Evolutionary conservation across 2,888 invertebrate species (phyloP).

Genomic region (Drosophila lacicola): DNA sequence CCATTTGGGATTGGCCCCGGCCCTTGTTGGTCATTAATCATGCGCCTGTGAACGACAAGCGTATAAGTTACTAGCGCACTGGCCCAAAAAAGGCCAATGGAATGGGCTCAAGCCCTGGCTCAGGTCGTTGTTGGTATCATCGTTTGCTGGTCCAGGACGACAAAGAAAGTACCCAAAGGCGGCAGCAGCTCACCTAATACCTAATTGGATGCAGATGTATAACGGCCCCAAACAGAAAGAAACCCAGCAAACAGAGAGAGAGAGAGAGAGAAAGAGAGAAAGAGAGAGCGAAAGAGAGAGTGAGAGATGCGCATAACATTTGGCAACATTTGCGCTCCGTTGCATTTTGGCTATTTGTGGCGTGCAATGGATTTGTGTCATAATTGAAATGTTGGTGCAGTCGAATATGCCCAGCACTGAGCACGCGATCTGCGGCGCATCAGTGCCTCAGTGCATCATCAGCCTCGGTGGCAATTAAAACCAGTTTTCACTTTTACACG

Average conservation of each 20-base stretch:
- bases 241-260: slow-evolving; percentile 11
- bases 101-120: slow-evolving; percentile 54
- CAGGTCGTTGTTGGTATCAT: slow-evolving; percentile 31
- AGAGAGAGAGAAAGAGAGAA: neutral
- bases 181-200: slow-evolving; percentile 48
- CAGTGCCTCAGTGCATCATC: slow-evolving; percentile 33
- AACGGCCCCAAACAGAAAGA: slow-evolving; percentile 49
- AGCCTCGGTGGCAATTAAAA: slow-evolving; percentile 62
- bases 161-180: slow-evolving; percentile 47
- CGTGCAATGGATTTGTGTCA: slow-evolving; percentile 77
- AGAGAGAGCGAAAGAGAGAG: neutral
- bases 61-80: slow-evolving; percentile 79
- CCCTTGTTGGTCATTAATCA: slow-evolving; percentile 84
- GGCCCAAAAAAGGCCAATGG: slow-evolving; percentile 78
- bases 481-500: slow-evolving; percentile 74
- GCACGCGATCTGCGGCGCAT: slow-evolving; percentile 68
- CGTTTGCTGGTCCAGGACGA: slow-evolving; percentile 33
- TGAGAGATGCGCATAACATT: neutral
- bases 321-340: slow-evolving; percentile 54
- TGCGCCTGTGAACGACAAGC: slow-evolving; percentile 79
- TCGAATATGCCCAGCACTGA: slow-evolving; percentile 16
- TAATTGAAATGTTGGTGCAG: slow-evolving; percentile 67
- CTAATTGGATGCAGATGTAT: slow-evolving; percentile 81
- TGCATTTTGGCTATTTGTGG: slow-evolving; percentile 66
- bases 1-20: slow-evolving; percentile 72